Evolutionary conservation across 2,888 invertebrate genomes (phyloP).

Genomic region (Drosophila borealis): DNA sequence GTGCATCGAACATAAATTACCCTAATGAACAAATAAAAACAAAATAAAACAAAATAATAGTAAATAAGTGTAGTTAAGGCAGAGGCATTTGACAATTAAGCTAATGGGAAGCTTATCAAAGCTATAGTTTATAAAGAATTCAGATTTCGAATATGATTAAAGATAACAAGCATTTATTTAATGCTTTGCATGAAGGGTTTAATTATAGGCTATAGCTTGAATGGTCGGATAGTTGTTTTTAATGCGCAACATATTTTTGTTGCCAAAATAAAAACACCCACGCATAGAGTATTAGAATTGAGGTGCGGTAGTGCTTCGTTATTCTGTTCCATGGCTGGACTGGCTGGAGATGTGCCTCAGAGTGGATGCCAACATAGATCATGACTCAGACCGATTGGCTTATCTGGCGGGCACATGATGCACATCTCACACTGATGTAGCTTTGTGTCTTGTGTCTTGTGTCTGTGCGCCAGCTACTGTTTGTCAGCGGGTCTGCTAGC

Average conservation of each 20-base stretch:
- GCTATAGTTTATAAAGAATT: too few species aligned
- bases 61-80: too few species aligned
- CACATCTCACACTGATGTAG: slow-evolving; percentile 5
- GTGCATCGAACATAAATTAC: background rate
- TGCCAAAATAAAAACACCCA: background rate
- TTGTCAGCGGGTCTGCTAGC: slow-evolving; percentile 43
- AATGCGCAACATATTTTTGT: too few species aligned
- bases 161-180: too few species aligned
- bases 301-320: background rate
- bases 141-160: too few species aligned
- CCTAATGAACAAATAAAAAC: background rate
- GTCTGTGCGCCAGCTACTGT: slow-evolving; percentile 15
- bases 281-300: background rate
- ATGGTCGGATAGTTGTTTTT: background rate
- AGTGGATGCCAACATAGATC: slow-evolving; percentile 39
- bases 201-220: too few species aligned
- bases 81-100: too few species aligned
- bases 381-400: slow-evolving; percentile 41
- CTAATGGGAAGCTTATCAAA: too few species aligned
- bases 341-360: slow-evolving; percentile 37
- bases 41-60: too few species aligned
- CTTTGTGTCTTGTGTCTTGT: background rate
- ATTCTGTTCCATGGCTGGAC: slow-evolving; percentile 1
- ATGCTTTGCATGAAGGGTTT: too few species aligned
- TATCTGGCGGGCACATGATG: slow-evolving; percentile 30